phyloP scores from a whole-genome alignment of 2,113 vertebrate species.

The Microcebus ravelobensis region DNA sequence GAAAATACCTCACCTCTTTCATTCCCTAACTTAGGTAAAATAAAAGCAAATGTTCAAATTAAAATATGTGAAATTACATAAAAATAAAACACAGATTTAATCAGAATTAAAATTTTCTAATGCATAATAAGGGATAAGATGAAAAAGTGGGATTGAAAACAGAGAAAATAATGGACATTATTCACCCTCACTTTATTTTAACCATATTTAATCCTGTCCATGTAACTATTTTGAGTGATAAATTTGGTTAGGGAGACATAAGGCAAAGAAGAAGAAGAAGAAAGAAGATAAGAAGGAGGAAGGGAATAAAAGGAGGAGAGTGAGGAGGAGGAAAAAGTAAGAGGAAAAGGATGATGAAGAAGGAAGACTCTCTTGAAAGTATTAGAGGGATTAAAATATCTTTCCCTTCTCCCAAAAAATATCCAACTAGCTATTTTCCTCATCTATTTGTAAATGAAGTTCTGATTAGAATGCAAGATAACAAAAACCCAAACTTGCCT shows the following conservation, averaged over 20 bases:
- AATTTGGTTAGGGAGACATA: background rate
- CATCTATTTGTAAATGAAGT: background rate
- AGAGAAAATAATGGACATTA: background rate
- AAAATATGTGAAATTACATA: background rate
- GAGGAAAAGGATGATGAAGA: background rate
- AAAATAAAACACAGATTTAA: background rate
- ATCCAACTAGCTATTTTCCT: background rate
- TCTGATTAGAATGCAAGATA: background rate
- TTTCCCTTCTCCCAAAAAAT: background rate
- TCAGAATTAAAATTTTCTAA: constrained; percentile 12
- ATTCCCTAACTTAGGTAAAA: background rate
- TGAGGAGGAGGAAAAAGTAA: fast-evolving
- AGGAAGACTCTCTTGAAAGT: background rate
- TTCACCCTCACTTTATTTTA: background rate
- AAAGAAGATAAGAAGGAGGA: background rate
- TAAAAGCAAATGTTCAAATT: background rate
- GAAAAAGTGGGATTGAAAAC: background rate
- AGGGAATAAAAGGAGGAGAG: no score
- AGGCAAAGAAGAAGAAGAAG: background rate
- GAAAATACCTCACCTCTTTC: background rate
- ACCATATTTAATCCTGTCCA: background rate
- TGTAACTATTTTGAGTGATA: background rate
- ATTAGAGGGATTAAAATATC: background rate
- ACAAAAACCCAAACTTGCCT: background rate
- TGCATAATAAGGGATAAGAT: background rate